Conservation (phyloP, 2,888 invertebrate species). For the Ariolimax columbianus region DNA sequence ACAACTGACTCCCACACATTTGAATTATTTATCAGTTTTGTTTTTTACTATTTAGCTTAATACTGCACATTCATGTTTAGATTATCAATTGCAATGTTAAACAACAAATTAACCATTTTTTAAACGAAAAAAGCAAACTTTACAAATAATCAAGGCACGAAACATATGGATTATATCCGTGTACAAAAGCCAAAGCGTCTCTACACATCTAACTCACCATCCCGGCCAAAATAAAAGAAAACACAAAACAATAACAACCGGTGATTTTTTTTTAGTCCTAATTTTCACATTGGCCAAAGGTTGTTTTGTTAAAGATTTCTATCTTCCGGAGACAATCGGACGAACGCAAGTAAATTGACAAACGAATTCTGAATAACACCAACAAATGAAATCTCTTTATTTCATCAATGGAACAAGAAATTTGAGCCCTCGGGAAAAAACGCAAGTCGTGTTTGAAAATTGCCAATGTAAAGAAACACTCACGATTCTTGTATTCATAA, state of each 20-base stretch:
- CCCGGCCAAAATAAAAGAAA: neutral
- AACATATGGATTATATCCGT: too few relatives aligned
- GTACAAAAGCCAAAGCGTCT: neutral
- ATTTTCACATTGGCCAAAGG: neutral
- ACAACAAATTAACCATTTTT: too few relatives aligned
- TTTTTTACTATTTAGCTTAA: too few relatives aligned
- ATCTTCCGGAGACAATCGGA: neutral
- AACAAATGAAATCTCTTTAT: conserved; percentile 12
- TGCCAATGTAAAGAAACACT: conserved; percentile 10
- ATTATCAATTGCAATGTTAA: too few relatives aligned
- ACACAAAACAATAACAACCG: neutral
- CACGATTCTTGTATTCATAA: neutral
- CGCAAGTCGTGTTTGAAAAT: conserved; percentile 9
- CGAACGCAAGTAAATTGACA: neutral
- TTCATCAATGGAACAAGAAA: neutral
- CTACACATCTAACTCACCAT: neutral
- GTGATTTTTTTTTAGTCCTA: neutral
- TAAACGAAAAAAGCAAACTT: too few relatives aligned
- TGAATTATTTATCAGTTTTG: too few relatives aligned
- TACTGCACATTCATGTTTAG: too few relatives aligned
- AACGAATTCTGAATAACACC: neutral
- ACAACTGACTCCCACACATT: too few relatives aligned
- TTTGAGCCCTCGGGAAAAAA: neutral
- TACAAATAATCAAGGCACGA: too few relatives aligned
- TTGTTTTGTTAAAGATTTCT: neutral